These are phyloP conservation scores for Drosophila tsacasi DNA, from an alignment of 1,140 invertebrate genomes.

Conservation along the genomic window DNA sequence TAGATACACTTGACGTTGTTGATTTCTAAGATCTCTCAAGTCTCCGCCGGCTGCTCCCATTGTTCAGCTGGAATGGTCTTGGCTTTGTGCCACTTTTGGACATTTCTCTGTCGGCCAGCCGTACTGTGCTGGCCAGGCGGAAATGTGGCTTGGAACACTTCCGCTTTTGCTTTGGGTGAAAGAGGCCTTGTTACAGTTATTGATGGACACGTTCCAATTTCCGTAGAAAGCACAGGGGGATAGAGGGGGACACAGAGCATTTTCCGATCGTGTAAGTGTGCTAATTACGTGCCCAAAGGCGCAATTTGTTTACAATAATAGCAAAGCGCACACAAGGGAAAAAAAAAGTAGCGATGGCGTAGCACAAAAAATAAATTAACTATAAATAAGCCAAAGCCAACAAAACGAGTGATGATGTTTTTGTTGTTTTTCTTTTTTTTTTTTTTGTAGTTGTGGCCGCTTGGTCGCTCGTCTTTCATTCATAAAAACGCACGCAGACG, in stretches of 20 bases:
- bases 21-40: slow-evolving; percentile 20
- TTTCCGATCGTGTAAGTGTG: slow-evolving; percentile 67
- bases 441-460: slow-evolving; percentile 10
- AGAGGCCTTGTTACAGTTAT: slow-evolving; percentile 78
- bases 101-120: slow-evolving; percentile 20
- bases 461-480: slow-evolving; percentile 38
- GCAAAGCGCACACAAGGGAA: slow-evolving; percentile 35
- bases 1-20: slow-evolving; percentile 29
- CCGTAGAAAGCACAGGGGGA: neutral
- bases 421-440: neutral
- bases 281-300: slow-evolving; percentile 81
- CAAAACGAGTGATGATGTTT: slow-evolving; percentile 26
- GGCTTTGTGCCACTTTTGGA: slow-evolving; percentile 43
- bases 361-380: slow-evolving; percentile 74
- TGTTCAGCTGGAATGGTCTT: slow-evolving; percentile 15
- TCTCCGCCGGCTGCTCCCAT: slow-evolving; percentile 18
- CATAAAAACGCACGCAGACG: slow-evolving; percentile 58
- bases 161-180: slow-evolving; percentile 47
- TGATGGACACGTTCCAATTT: slow-evolving; percentile 80
- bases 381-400: slow-evolving; percentile 72
- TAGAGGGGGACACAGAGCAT: neutral
- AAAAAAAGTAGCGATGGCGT: slow-evolving; percentile 34
- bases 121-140: slow-evolving; percentile 29
- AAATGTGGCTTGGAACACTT: slow-evolving; percentile 52
- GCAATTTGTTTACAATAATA: slow-evolving; percentile 75